phyloP scores from a whole-genome alignment of 2,888 invertebrate genomes.

The Euspilapteryx auroguttella region DNA sequence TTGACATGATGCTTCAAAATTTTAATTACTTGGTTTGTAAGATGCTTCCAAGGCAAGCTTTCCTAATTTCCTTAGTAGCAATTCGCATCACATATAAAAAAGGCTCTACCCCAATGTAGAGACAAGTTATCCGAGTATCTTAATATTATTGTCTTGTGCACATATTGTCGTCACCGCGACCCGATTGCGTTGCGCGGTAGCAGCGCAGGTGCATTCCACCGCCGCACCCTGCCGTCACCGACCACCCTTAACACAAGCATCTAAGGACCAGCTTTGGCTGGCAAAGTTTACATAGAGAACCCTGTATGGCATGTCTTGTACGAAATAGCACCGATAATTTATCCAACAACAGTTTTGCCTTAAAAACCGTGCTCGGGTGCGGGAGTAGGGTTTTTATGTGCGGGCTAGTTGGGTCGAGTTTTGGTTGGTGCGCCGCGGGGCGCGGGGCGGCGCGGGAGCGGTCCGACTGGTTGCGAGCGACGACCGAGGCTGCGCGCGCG shows the following conservation, averaged over 20 bases:
- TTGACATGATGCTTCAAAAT: too few relatives aligned
- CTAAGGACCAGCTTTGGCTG: slow-evolving; percentile 23
- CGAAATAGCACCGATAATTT: slow-evolving; percentile 32
- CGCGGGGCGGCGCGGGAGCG: slow-evolving; percentile 32
- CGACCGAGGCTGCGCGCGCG: slow-evolving; percentile 56
- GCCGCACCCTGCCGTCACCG: slow-evolving; percentile 9
- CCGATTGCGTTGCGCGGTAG: slow-evolving; percentile 24
- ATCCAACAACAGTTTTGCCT: slow-evolving; percentile 11
- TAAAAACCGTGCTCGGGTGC: slow-evolving; percentile 10
- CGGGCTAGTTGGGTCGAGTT: slow-evolving; percentile 14
- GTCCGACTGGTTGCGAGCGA: slow-evolving; percentile 53
- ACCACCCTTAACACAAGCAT: slow-evolving; percentile 18
- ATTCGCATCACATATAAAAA: too few relatives aligned
- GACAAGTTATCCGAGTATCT: too few relatives aligned
- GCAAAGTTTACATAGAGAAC: slow-evolving; percentile 34
- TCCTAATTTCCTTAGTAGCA: too few relatives aligned
- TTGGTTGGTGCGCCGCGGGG: slow-evolving; percentile 21
- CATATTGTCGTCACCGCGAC: slow-evolving; percentile 7
- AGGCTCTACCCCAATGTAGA: too few relatives aligned
- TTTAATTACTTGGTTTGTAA: too few relatives aligned
- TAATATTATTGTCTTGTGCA: slow-evolving; percentile 21
- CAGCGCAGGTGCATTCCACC: slow-evolving; percentile 38
- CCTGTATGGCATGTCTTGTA: slow-evolving; percentile 44
- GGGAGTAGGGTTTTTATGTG: slow-evolving; percentile 12
- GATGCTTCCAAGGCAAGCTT: too few relatives aligned